Base-by-base conservation (phyloP, 2,113 vertebrate genomes). In the Malurus melanocephalus region DNA sequence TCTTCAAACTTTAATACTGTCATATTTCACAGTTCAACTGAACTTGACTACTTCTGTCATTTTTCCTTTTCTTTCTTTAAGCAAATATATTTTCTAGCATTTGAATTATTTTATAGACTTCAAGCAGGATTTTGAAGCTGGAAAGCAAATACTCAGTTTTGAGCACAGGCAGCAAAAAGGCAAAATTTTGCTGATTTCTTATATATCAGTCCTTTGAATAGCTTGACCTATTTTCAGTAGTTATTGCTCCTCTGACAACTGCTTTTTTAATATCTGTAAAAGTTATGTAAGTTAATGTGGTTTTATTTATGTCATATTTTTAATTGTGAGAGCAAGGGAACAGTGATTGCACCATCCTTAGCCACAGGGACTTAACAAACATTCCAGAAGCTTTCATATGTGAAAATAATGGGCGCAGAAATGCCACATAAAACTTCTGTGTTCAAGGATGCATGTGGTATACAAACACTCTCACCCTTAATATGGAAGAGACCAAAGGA, bases 171-270 rank as follows among this genome's bases (percentile, higher is more conserved):
- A 95, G 65, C 57, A 88, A 86, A 94, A 95, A 89, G 52, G 78
- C 22, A 94, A 93, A 68, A 92, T 78, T 93, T 92, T 95, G 85
- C 85, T 95, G 76, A 89, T 93, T 89, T 40, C 12, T 67, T 85
- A 48, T 79, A 67, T 96, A 95, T 69, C 38, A 43, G 66, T 76
- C 66, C 78, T 94, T 93, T 87, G 64, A 67, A 80, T 51, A 88
- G 83, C 78, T 84, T 93, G 92, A 94, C 93, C 94, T 96, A 88
- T 94, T 97, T 97, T 95, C 73, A 75, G 46, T 66, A 62, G 81
- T 96, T 97, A 91, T 85, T 96, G 80, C 56, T 90, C n/a, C 64
- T 93, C 66, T 91, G 55, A 86, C n/a, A 85, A 89, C 45, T 89
- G 42, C 4, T 32, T 74, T 85, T 65, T 83, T 40, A 85, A 69